A percentile compares a stretch with the other conserved stretches of the same genome.
Conservation (phyloP, 2,888 invertebrate species). For the Spilosoma lubricipeda region DNA sequence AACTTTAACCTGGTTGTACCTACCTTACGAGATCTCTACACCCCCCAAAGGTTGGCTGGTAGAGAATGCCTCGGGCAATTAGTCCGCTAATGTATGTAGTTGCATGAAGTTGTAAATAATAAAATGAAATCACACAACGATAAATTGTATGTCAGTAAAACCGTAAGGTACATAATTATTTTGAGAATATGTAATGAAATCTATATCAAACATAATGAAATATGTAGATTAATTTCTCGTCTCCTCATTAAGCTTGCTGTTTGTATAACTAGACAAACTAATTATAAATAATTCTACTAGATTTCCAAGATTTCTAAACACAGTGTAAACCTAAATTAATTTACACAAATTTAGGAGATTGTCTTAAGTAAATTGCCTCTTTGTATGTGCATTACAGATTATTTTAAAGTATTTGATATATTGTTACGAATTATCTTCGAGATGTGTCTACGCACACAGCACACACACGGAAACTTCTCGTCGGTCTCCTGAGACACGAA, state of each 20-base stretch:
- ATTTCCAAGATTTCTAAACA: background rate
- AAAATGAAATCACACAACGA: background rate
- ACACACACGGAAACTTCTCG: too few species aligned
- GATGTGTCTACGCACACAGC: too few species aligned
- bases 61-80: too few species aligned
- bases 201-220: background rate
- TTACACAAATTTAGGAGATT: background rate
- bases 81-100: too few species aligned
- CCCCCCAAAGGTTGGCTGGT: too few species aligned
- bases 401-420: too few species aligned
- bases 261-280: background rate
- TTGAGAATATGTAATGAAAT: background rate
- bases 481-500: too few species aligned
- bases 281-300: background rate
- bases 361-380: background rate
- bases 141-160: background rate
- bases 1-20: too few species aligned
- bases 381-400: background rate
- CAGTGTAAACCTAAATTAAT: conserved; percentile 1
- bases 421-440: too few species aligned
- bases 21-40: too few species aligned
- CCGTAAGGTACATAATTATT: background rate
- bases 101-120: too few species aligned
- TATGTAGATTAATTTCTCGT: background rate
- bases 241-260: background rate